Conservation (phyloP, 2,113 vertebrate genomes). For the Varanus salvator region DNA sequence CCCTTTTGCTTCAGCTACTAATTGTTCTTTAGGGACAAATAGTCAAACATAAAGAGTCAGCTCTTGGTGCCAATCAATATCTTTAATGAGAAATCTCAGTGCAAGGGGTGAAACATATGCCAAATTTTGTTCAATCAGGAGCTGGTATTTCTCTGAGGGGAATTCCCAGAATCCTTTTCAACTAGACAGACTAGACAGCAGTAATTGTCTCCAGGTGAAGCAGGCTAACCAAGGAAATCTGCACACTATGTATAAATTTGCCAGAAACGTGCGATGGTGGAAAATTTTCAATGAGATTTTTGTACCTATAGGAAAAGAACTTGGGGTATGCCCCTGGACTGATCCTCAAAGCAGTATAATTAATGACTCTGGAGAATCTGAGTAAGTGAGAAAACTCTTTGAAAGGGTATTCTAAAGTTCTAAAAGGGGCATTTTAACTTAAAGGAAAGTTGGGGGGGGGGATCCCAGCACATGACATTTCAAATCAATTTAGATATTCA, state of each 20-base stretch:
- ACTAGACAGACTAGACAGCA: constrained; percentile 52
- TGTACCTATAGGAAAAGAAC: constrained; percentile 47
- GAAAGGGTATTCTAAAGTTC: constrained; percentile 68
- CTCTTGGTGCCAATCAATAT: constrained; percentile 69
- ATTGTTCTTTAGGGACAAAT: constrained; percentile 66
- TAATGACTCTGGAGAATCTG: constrained; percentile 71
- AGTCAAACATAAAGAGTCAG: constrained; percentile 70
- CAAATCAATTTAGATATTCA: constrained; percentile 66
- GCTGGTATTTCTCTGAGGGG: constrained; percentile 65
- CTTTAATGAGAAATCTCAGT: constrained; percentile 76
- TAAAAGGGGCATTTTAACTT: constrained; percentile 65
- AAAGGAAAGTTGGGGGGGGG: neutral
- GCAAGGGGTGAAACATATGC: constrained; percentile 70
- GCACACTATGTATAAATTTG: constrained; percentile 58
- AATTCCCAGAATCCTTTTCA: constrained; percentile 70
- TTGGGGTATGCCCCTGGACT: constrained; percentile 40
- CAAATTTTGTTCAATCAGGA: constrained; percentile 71
- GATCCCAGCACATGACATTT: constrained; percentile 59
- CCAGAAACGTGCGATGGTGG: constrained; percentile 44
- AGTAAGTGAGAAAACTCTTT: constrained; percentile 66
- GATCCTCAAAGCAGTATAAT: constrained; percentile 66
- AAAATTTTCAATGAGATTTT: constrained; percentile 61
- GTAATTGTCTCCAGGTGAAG: constrained; percentile 68
- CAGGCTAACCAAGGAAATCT: constrained; percentile 64
- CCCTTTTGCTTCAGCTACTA: constrained; percentile 51